Conservation (phyloP, 2,113 vertebrate genomes). For the Patagioenas fasciata region DNA sequence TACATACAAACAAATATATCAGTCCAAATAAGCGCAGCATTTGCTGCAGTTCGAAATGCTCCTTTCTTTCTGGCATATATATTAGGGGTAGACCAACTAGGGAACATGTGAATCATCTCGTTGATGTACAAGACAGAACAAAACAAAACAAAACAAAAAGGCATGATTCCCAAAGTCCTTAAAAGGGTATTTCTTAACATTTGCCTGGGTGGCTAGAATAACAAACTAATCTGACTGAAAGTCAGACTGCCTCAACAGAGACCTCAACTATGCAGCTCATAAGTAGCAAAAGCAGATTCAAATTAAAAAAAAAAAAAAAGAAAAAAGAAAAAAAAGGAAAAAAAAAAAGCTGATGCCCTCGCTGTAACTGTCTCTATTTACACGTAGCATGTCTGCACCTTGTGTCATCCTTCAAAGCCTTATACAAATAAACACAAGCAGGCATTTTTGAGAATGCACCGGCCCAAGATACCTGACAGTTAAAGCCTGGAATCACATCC, state of each 20-base stretch:
- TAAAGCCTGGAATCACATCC: conserved; percentile 36
- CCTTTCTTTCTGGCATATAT: neutral
- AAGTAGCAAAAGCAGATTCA: neutral
- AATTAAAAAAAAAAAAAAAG: neutral
- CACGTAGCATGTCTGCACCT: conserved; percentile 18
- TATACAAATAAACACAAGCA: conserved; percentile 66
- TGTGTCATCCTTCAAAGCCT: conserved; percentile 58
- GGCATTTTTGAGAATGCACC: conserved; percentile 27
- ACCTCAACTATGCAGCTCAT: neutral
- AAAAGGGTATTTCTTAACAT: conserved; percentile 61
- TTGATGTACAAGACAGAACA: neutral
- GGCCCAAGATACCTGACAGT: conserved; percentile 57
- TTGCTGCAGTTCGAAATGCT: neutral
- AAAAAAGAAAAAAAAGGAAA: neutral
- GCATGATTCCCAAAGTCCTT: conserved; percentile 39
- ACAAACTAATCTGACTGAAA: conserved; percentile 29
- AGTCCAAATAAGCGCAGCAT: neutral
- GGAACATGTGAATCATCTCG: conserved; percentile 46
- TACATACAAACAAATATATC: neutral
- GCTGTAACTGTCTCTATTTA: conserved; percentile 31
- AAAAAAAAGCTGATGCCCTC: neutral
- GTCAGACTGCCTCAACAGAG: neutral
- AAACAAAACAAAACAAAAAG: neutral
- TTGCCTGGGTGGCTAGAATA: conserved; percentile 39
- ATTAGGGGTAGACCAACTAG: neutral